These are phyloP conservation scores for Calcarius lapponicus DNA, from an alignment of 2,797 vertebrate genomes.

Conservation along the genomic window DNA sequence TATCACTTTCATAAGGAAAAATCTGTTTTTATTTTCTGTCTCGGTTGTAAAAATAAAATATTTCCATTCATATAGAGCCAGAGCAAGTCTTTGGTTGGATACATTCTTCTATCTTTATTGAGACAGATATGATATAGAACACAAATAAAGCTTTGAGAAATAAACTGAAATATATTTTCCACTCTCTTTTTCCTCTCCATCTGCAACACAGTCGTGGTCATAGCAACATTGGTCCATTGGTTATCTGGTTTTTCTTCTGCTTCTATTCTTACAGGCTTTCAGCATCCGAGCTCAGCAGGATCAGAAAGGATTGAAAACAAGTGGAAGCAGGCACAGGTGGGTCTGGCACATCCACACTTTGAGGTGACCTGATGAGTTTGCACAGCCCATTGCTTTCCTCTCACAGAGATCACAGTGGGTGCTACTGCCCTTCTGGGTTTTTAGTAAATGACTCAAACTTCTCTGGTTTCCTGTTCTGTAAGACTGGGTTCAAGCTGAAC, in stretches of 20 bases:
- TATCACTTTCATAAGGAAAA: slow-evolving; percentile 1
- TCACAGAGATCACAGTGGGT: not conserved
- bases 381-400: not conserved
- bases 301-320: not conserved
- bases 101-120: not conserved
- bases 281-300: not conserved
- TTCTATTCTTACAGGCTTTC: not conserved
- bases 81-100: not conserved
- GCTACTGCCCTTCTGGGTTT: not conserved
- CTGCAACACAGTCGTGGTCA: not conserved
- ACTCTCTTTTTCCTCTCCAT: not conserved
- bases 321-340: not conserved
- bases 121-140: not conserved
- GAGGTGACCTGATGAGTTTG: not conserved
- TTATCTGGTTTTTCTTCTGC: not conserved
- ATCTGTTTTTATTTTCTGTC: slow-evolving; percentile 12
- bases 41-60: not conserved
- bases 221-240: not conserved
- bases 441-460: not conserved
- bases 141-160: not conserved
- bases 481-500: not conserved
- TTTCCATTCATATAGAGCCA: not conserved
- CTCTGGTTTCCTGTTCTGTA: not conserved
- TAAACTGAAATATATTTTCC: not conserved
- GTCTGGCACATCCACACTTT: not conserved